Evolutionary conservation across 53 echinoderm and acorn worm species (phyloP).

Genomic region (Paracentrotus lividus): DNA sequence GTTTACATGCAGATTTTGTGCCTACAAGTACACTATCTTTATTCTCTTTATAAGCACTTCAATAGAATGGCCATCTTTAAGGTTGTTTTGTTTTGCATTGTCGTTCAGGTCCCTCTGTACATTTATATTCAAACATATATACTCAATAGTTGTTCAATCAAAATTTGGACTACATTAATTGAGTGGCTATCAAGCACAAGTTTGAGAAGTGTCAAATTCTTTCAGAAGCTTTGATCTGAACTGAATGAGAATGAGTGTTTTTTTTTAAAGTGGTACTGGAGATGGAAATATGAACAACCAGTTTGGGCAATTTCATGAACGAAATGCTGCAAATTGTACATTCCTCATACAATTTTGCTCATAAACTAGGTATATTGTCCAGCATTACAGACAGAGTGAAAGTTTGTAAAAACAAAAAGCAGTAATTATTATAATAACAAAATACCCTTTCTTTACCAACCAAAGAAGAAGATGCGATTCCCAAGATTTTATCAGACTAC

Average conservation of each 20-base stretch:
- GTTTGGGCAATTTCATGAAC: background rate
- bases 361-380: background rate
- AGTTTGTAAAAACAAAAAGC: background rate
- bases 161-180: no score
- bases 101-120: no score
- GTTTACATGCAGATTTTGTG: no score
- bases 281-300: no score
- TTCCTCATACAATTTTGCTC: background rate
- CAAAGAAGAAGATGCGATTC: background rate
- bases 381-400: background rate
- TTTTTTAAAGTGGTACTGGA: background rate
- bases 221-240: background rate
- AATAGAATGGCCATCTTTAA: no score
- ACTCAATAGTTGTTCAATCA: no score
- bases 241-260: background rate
- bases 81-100: no score
- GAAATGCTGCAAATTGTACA: no score
- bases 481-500: background rate
- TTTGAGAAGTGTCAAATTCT: background rate
- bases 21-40: no score
- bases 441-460: background rate
- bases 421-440: background rate
- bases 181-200: background rate
- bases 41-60: no score
- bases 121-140: no score